Percentiles rank a stretch among this genome's conserved stretches.
These are phyloP conservation scores for Ostrea edulis DNA, from an alignment of 1,140 invertebrate species.

Conservation along the genomic window DNA sequence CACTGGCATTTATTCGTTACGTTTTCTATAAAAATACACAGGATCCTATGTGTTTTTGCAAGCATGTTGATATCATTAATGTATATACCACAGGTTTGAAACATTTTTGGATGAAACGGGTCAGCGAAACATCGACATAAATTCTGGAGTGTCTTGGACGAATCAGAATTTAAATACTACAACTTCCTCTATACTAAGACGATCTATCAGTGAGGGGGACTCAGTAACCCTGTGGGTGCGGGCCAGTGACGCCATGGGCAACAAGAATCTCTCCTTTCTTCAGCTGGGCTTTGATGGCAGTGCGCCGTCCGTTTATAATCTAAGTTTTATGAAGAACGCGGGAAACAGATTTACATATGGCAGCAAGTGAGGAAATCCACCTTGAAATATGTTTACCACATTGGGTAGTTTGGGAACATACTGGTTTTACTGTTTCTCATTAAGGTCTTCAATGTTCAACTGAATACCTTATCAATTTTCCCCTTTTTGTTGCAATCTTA, in stretches of 20 bases:
- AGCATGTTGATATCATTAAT: no score
- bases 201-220: conserved; percentile 37
- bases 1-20: no score
- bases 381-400: no score
- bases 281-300: conserved; percentile 51
- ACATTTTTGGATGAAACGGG: not conserved
- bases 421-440: no score
- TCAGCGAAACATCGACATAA: not conserved
- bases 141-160: not conserved
- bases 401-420: no score
- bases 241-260: conserved; percentile 52
- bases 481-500: no score
- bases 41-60: no score
- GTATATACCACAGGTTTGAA: not conserved
- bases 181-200: not conserved
- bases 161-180: not conserved
- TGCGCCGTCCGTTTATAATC: conserved; percentile 22
- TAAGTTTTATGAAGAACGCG: conserved; percentile 3
- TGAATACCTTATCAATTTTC: no score
- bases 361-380: not conserved
- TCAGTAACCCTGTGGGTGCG: conserved; percentile 47
- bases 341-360: not conserved
- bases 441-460: no score
- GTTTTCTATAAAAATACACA: no score
- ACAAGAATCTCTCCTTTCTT: conserved; percentile 36